Conservation (phyloP, 92 coral and sea anemone species). For the Epizoanthus fatuus region DNA sequence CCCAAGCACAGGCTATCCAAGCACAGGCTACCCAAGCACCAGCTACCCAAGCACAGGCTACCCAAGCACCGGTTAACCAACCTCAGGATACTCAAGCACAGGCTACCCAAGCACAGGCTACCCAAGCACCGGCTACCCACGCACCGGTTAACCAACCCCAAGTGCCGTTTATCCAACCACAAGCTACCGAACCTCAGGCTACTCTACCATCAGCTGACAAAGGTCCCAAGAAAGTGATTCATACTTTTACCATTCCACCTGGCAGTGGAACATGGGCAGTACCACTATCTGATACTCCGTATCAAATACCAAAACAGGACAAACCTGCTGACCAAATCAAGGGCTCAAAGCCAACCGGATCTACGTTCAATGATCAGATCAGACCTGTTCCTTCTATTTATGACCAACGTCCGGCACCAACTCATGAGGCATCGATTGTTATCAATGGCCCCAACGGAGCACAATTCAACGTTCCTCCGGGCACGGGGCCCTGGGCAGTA, state of each 20-base stretch:
- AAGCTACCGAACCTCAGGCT: neutral
- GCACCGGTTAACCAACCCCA: constrained; percentile 4
- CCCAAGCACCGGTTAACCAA: neutral
- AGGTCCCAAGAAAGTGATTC: constrained; percentile 3
- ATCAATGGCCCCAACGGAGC: neutral
- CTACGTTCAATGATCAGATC: neutral
- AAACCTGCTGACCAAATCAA: constrained; percentile 11
- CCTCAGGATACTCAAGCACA: neutral
- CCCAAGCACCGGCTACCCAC: neutral
- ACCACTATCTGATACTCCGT: neutral
- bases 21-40: neutral
- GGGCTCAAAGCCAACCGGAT: neutral
- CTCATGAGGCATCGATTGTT: constrained; percentile 3
- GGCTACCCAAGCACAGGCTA: neutral
- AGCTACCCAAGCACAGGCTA: neutral
- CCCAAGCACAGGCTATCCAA: constrained; percentile 36
- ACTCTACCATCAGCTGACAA: neutral
- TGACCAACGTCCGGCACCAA: neutral
- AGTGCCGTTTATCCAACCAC: neutral
- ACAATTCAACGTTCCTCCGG: neutral
- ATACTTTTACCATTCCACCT: neutral
- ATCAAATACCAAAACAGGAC: neutral
- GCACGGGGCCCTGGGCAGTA: neutral
- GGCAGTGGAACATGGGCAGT: constrained; percentile 1
- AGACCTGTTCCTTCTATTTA: constrained; percentile 7